phyloP scores from a whole-genome alignment of 1,140 invertebrate genomes.

The Drosophila ambigua region DNA sequence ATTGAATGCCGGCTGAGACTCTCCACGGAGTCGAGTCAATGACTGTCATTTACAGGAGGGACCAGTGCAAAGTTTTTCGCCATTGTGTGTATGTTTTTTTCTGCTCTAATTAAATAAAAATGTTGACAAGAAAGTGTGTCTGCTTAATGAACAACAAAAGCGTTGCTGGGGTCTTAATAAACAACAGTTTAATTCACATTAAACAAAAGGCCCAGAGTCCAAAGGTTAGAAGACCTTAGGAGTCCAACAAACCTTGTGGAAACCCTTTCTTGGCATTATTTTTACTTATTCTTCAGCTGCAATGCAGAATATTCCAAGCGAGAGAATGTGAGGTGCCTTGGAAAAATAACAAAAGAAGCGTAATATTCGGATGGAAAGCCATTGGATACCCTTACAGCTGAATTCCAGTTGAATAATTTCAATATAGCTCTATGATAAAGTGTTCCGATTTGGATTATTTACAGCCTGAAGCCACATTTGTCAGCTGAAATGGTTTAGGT shows the following conservation, averaged over 20 bases:
- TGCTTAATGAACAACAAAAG: constrained; percentile 50
- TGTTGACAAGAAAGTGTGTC: constrained; percentile 27
- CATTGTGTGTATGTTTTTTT: background rate
- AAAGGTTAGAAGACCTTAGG: background rate
- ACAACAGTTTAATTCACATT: constrained; percentile 12
- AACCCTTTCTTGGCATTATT: constrained; percentile 4
- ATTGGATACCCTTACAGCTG: too few species aligned
- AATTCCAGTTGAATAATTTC: too few species aligned
- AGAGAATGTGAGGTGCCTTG: too few species aligned
- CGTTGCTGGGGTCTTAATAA: constrained; percentile 13
- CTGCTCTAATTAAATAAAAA: constrained; percentile 24
- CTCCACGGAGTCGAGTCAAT: constrained; percentile 34
- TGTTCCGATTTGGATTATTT: too few species aligned
- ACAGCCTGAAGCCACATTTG: too few species aligned
- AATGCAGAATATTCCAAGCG: too few species aligned
- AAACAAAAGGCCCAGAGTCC: constrained; percentile 6
- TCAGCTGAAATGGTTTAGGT: too few species aligned
- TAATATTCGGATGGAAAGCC: too few species aligned
- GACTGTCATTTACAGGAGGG: constrained; percentile 35
- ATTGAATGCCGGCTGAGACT: constrained; percentile 31
- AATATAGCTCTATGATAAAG: too few species aligned
- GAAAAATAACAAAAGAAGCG: too few species aligned
- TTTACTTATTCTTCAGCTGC: constrained; percentile 6
- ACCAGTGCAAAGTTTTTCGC: constrained; percentile 1
- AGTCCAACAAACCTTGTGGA: background rate